Base-by-base conservation (phyloP, 2,888 invertebrate species). In the Cephus pygmeus region DNA sequence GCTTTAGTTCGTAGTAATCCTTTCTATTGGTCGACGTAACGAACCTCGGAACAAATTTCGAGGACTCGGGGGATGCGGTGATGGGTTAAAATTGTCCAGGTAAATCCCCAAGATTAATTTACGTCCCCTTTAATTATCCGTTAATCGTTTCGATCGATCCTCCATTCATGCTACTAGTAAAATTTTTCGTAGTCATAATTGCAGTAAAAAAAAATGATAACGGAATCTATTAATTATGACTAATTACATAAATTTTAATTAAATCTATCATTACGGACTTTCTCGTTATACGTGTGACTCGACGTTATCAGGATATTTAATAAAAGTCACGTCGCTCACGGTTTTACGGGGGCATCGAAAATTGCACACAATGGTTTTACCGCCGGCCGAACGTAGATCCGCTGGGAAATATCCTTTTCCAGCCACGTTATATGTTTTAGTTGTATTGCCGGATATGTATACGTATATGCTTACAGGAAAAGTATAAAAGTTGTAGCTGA, bases 321-420 rank as follows among this genome's bases (percentile, higher is more conserved):
- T 56, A 56, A 56, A 23, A 56, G 56, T 56, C 23, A 56, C 6
- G 23, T 56, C 56, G 23, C 1, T 40, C 40, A 23, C 23, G 23
- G 9, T 56, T 23, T 23, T 56, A 34, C 71, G 33, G 23, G 3
- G 33, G 9, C 71, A 15, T 33, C 15, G 15, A 15, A 71, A 56
- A 73, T 75, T 34, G 9, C 15, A 74, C 40, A 69, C 75, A 77
- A 76, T 75, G 35, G 74, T 75, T 75, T 77, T 34, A 36, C 77
- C 75, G 12, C 11, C 31, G 30, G 15, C 30, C n/a, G 35, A 11
- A 15, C 15, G 69, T n/a, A 75, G 68, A 69, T 76, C 78, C 75
- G 9, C 12, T 40, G 78, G 78, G 78, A 78, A 78, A 78, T 78
- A 78, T 78, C 73, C 73, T 76, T 78, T 78, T 76, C 73, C 35